These are phyloP conservation scores for Protonibea diacanthus DNA, from an alignment of 2,797 vertebrate species.

Conservation along the genomic window DNA sequence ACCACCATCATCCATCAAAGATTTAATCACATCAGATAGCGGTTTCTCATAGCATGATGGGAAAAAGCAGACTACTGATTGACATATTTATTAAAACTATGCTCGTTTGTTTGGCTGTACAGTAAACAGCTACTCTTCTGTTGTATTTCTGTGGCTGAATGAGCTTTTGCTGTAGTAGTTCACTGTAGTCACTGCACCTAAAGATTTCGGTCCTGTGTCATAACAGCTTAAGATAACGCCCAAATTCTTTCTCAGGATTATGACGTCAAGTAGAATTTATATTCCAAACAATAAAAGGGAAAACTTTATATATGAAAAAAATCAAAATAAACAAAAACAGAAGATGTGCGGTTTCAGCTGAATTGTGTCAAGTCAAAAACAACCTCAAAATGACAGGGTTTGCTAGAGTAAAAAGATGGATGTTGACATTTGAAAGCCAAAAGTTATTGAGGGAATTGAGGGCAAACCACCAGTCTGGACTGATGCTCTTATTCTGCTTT, in stretches of 20 bases:
- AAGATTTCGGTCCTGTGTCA: too few relatives aligned
- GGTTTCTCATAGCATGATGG: not conserved
- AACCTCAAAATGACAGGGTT: slow-evolving; percentile 10
- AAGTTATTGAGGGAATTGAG: not conserved
- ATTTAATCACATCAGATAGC: not conserved
- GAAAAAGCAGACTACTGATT: not conserved
- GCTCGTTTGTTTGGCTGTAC: not conserved
- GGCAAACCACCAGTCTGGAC: slow-evolving; percentile 6
- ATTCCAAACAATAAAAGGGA: not conserved
- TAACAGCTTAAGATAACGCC: too few relatives aligned
- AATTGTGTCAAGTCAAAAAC: slow-evolving; percentile 6
- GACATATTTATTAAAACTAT: slow-evolving; percentile 2
- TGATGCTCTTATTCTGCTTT: not conserved
- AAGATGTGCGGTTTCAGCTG: not conserved
- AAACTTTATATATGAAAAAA: not conserved
- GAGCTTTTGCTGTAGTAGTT: not conserved
- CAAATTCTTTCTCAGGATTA: not conserved
- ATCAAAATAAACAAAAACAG: not conserved
- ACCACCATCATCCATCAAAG: not conserved
- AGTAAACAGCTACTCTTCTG: not conserved
- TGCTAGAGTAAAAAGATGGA: slow-evolving; percentile 5
- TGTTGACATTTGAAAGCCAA: slow-evolving; percentile 20
- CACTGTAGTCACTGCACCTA: not conserved
- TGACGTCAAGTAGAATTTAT: too few relatives aligned
- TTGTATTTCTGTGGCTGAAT: not conserved